Percentiles rank a stretch among this genome's conserved stretches.
Evolutionary conservation across 1,140 invertebrate genomes (phyloP).

Genomic region (Batillaria attramentaria): DNA sequence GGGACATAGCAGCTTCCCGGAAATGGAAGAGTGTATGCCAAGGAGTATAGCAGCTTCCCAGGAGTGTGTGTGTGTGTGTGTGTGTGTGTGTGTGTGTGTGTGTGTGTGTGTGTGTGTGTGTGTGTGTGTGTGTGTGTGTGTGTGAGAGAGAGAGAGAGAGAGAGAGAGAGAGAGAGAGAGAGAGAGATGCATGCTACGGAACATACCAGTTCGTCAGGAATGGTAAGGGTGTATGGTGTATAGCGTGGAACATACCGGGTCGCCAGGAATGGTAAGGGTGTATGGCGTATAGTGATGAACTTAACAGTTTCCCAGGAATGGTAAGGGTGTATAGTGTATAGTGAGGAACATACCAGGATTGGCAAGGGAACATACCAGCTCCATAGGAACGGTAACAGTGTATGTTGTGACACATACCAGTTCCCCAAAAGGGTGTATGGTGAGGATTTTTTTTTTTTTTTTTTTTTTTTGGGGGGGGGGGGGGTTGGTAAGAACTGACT

Average conservation of each 20-base stretch:
- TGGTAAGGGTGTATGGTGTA: background rate
- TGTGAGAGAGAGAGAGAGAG: background rate
- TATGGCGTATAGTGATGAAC: background rate
- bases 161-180: background rate
- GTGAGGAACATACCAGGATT: background rate
- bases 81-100: constrained; percentile 22
- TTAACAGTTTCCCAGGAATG: background rate
- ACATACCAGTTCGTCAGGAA: background rate
- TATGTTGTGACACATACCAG: background rate
- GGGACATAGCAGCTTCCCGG: no score
- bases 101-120: constrained; percentile 13
- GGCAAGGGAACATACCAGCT: background rate
- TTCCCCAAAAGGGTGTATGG: background rate
- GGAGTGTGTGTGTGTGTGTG: background rate
- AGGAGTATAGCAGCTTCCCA: no score
- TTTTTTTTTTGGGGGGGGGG: background rate
- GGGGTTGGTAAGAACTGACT: background rate
- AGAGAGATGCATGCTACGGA: background rate
- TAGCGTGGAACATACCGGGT: background rate
- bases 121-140: background rate
- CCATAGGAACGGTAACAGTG: background rate
- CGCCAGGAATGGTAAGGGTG: background rate
- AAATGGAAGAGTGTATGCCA: no score
- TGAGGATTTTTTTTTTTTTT: background rate
- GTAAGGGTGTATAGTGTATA: background rate